Conservation (phyloP, 30 jellyfish, hydroid and myxozoan genomes). For the Morbakka virulenta region DNA sequence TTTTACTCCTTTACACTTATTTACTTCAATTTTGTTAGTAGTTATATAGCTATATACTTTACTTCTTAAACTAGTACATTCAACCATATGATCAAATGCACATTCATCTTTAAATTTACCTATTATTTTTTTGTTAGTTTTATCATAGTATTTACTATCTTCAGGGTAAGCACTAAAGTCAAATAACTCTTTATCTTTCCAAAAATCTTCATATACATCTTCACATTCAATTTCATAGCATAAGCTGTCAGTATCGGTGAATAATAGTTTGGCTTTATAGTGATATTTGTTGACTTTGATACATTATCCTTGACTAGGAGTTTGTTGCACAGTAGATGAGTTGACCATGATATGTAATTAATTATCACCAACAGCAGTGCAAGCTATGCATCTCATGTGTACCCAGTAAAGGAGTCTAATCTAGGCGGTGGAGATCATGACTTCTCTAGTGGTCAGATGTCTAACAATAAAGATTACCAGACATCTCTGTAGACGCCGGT, state of each 20-base stretch:
- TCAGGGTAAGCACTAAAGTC: not conserved
- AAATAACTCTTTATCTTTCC: not conserved
- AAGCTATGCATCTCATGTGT: too few species aligned
- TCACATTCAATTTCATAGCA: constrained; percentile 56
- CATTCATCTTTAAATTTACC: constrained; percentile 63
- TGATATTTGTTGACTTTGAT: constrained; percentile 23
- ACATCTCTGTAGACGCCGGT: too few species aligned
- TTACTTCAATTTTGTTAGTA: constrained; percentile 18
- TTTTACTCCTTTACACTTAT: constrained; percentile 45
- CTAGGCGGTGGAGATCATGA: too few species aligned
- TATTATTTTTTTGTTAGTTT: constrained; percentile 37
- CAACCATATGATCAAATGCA: constrained; percentile 27
- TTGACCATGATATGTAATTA: too few species aligned
- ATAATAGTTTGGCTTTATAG: constrained; percentile 23
- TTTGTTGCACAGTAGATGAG: too few species aligned
- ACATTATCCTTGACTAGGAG: too few species aligned
- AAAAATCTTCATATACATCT: constrained; percentile 46
- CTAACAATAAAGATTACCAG: too few species aligned
- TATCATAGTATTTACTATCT: not conserved
- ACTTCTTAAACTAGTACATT: constrained; percentile 36
- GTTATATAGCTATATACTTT: constrained; percentile 36
- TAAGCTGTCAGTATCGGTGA: constrained; percentile 69
- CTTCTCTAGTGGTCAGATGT: too few species aligned
- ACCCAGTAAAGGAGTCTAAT: too few species aligned
- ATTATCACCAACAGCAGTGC: too few species aligned